phyloP scores from a whole-genome alignment of 2,113 vertebrate species.

The Riparia riparia region DNA sequence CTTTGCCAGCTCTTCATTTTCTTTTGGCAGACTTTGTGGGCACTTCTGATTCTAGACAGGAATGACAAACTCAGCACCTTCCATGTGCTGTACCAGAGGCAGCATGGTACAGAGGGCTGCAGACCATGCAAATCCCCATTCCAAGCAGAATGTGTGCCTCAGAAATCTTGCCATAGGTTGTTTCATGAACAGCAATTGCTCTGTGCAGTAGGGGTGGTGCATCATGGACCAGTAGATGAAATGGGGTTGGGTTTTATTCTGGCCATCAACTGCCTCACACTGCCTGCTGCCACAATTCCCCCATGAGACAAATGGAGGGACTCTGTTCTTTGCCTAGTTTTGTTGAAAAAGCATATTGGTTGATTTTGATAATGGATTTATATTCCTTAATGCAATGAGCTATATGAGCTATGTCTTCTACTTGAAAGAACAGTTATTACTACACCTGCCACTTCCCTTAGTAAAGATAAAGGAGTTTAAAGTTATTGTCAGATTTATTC shows the following conservation, averaged over 20 bases:
- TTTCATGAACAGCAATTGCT: background rate
- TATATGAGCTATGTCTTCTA: background rate
- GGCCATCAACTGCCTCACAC: background rate
- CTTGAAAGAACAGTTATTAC: background rate
- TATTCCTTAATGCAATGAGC: background rate
- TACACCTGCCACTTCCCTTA: background rate
- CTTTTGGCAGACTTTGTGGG: slow-evolving; percentile 41
- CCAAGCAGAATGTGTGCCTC: background rate
- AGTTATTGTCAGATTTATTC: slow-evolving; percentile 4
- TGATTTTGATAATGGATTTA: background rate
- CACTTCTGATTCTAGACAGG: background rate
- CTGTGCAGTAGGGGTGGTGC: background rate
- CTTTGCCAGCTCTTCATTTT: slow-evolving; percentile 47
- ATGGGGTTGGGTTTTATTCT: background rate
- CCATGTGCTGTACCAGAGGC: background rate
- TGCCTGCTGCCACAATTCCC: background rate
- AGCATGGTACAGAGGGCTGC: background rate
- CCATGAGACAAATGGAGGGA: background rate
- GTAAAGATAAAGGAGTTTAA: background rate
- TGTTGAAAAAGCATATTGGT: background rate
- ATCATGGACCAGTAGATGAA: background rate
- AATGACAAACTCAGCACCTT: background rate
- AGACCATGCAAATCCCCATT: background rate
- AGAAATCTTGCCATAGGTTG: background rate
- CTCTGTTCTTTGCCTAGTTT: background rate